Conservation (phyloP, 2,888 invertebrate species). For the Xestia xanthographa region DNA sequence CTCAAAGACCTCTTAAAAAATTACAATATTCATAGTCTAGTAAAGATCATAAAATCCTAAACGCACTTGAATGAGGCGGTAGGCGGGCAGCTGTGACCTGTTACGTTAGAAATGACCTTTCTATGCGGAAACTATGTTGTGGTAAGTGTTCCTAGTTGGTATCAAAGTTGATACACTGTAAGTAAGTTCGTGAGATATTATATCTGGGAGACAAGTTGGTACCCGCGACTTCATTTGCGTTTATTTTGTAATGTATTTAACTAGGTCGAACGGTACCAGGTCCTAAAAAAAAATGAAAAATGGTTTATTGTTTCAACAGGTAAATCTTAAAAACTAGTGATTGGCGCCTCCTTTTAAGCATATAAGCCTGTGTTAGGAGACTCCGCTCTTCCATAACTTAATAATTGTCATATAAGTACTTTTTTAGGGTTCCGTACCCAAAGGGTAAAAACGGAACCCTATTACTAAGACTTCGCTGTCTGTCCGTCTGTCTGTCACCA, state of each 20-base stretch:
- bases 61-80: not conserved
- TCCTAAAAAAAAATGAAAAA: no score
- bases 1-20: not conserved
- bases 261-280: not conserved
- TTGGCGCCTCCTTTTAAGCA: no score
- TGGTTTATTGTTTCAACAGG: no score
- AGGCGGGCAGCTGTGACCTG: constrained; percentile 23
- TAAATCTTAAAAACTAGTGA: no score
- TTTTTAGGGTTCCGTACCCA: no score
- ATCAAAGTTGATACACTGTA: not conserved
- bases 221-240: not conserved
- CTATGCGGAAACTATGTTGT: constrained; percentile 39
- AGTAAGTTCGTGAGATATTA: not conserved
- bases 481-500: no score
- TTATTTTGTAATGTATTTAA: not conserved
- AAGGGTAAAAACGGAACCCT: no score
- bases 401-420: no score
- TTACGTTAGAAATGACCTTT: constrained; percentile 49
- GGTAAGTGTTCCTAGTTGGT: constrained; percentile 20
- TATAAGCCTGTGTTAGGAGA: no score
- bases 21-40: not conserved
- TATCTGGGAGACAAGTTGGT: not conserved
- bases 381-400: no score
- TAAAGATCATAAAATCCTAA: not conserved
- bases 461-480: no score